Base-by-base conservation (phyloP, 2,113 vertebrate species). In the Speoplatyrhinus poulsoni region DNA sequence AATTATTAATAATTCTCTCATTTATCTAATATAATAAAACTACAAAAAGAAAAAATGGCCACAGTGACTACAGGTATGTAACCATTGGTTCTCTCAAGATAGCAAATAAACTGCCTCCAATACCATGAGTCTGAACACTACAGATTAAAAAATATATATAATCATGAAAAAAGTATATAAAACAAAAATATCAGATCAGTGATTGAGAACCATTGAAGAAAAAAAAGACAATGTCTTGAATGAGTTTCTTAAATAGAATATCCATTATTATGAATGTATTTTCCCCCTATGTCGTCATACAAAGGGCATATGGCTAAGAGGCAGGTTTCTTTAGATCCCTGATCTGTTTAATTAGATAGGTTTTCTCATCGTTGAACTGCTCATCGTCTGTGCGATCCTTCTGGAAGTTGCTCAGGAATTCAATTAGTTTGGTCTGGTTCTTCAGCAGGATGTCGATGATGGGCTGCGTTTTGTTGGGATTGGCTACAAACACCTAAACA, bases 331-430 rank as follows among this genome's bases (percentile, higher is more conserved):
- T 98, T 89, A 99, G 92, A 89, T 99, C 97, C 67, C 96, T 94
- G 82, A 99, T 99, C 88, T 99, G 97, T 88, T 98, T 98, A 12
- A 98, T 94, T 90, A 99, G 87, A 92, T 98, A 99, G 93, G 97
- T 98, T 90, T 99, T 99, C 92, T 99, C 97, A 0, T 98, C 96
- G 0, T 94, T 94, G 90, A 99, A 99, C 89, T 98, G 97, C 85
- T 99, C 97, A 0, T 99, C 96, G 0, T 99, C 96, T 0, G 93
- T 94, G 77, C 97, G 87, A 86, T 99, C 97, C 1, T 95, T 96
- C 85, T 99, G 97, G 91, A 99, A 99, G 77, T 95, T 94, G 92
- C 95, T 95, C 85, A 99, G 94, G 90, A 99, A 99, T 1, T 99
- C 97, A 68, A 99, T 95, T 36, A 99, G 93, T 82, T 98, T 98